Percentiles rank a stretch among this genome's conserved stretches.
These are phyloP conservation scores for Rutilus rutilus DNA, from an alignment of 2,113 vertebrate genomes.

Conservation along the genomic window DNA sequence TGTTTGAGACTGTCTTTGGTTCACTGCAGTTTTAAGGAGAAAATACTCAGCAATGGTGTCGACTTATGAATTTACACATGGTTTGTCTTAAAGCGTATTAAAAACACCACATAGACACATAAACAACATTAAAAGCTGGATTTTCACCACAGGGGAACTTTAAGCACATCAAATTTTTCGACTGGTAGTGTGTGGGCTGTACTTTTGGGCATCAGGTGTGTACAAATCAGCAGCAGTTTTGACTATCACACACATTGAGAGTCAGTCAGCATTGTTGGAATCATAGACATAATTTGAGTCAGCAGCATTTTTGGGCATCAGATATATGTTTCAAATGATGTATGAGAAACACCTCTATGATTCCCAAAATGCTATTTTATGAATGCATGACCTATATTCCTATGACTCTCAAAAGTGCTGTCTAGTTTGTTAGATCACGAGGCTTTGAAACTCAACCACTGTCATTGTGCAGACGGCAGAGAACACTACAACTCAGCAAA, in stretches of 20 bases:
- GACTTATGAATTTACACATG: too few relatives aligned
- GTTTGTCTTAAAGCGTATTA: too few relatives aligned
- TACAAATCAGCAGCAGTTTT: background rate
- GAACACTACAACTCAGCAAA: background rate
- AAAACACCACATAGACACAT: too few relatives aligned
- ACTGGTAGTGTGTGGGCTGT: too few relatives aligned
- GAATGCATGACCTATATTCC: background rate
- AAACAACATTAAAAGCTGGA: too few relatives aligned
- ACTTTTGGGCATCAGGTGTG: background rate
- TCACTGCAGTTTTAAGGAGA: too few relatives aligned
- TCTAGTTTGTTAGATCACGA: background rate
- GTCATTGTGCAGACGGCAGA: background rate
- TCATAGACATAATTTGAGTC: background rate
- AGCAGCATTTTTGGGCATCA: background rate
- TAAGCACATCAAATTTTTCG: too few relatives aligned
- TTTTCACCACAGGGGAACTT: too few relatives aligned
- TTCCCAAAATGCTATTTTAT: background rate
- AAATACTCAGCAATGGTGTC: too few relatives aligned
- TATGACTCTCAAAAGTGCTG: background rate
- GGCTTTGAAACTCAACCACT: background rate
- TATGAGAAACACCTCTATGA: background rate
- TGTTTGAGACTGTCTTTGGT: too few relatives aligned
- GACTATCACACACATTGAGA: background rate
- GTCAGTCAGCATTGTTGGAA: background rate
- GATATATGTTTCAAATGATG: too few relatives aligned